Conservation (phyloP, 1,140 invertebrate genomes). For the Brachionus rotundiformis region DNA sequence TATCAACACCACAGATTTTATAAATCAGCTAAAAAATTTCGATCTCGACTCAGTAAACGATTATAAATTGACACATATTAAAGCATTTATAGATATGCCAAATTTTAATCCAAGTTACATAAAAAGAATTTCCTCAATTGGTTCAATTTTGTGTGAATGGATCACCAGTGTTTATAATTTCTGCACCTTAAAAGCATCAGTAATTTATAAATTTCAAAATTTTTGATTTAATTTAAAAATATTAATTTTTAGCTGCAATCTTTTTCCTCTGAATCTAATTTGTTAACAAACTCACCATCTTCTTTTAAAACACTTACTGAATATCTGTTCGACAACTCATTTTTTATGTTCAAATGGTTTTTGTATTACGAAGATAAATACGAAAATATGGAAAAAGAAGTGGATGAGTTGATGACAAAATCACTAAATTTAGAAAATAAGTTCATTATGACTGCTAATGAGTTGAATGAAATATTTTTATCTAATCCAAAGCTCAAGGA, state of each 20-base stretch:
- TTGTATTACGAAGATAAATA: conserved; percentile 21
- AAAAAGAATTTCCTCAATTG: background rate
- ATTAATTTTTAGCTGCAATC: background rate
- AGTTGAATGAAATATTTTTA: background rate
- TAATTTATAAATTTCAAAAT: background rate
- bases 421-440: background rate
- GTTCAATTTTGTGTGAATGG: background rate
- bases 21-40: background rate
- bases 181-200: background rate
- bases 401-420: conserved; percentile 2
- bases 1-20: background rate
- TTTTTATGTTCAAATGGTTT: conserved; percentile 7
- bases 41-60: background rate
- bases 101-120: conserved; percentile 7
- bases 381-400: background rate
- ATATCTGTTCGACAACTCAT: conserved; percentile 18
- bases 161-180: conserved; percentile 4
- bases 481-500: background rate
- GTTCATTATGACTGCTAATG: background rate
- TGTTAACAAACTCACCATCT: background rate
- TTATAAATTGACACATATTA: conserved; percentile 1
- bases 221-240: too few species aligned
- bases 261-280: background rate
- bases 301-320: background rate
- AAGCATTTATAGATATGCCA: background rate